Evolutionary conservation across 2,888 invertebrate genomes (phyloP).

Genomic region (Amphipoea lucens): DNA sequence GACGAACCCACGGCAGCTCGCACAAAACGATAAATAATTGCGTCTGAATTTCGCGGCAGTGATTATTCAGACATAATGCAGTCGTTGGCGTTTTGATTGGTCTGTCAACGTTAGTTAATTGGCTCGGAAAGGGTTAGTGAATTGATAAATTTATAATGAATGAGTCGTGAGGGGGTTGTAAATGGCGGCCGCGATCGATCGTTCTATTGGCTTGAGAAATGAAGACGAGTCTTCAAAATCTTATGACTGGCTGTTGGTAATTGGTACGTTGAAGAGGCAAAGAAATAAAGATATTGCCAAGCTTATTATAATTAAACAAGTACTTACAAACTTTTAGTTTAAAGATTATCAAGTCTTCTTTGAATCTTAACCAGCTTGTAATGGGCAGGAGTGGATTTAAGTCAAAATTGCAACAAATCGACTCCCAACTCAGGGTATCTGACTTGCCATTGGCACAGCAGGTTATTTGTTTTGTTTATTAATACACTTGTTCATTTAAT

Average conservation of each 20-base stretch:
- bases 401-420: background rate
- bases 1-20: slow-evolving; percentile 69
- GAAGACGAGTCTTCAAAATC: slow-evolving; percentile 24
- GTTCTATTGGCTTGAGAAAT: slow-evolving; percentile 7
- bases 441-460: background rate
- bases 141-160: slow-evolving; percentile 65
- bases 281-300: background rate
- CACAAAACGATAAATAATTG: slow-evolving; percentile 69
- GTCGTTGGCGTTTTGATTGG: slow-evolving; percentile 63
- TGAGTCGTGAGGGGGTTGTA: slow-evolving; percentile 41
- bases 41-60: slow-evolving; percentile 59
- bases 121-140: slow-evolving; percentile 62
- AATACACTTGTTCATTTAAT: background rate
- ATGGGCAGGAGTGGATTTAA: background rate
- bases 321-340: background rate
- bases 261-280: background rate
- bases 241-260: slow-evolving; percentile 20
- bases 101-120: slow-evolving; percentile 63
- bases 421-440: background rate
- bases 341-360: background rate
- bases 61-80: slow-evolving; percentile 67
- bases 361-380: background rate
- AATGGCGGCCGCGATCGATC: slow-evolving; percentile 34
- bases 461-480: background rate
- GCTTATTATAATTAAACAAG: too few relatives aligned